Percentiles rank a stretch among this genome's conserved stretches.
phyloP scores from a whole-genome alignment of 2,113 vertebrate species.

The Rhabdornis inornatus region DNA sequence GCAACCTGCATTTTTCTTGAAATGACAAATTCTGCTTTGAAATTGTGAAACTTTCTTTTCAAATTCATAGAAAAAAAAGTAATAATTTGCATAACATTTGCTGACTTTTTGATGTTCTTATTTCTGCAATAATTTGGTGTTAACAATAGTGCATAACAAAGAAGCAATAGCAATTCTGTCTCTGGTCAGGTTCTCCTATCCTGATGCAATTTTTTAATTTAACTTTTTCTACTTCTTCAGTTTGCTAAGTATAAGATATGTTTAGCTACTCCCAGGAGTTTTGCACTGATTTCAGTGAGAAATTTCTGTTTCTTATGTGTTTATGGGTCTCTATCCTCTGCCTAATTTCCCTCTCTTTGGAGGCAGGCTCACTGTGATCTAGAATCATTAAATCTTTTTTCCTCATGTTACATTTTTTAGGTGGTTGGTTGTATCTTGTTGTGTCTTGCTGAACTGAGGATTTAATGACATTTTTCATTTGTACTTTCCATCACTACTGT shows the following conservation, averaged over 20 bases:
- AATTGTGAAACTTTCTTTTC: neutral
- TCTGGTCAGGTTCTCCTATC: neutral
- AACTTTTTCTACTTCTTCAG: neutral
- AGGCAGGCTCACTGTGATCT: neutral
- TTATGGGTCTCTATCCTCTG: neutral
- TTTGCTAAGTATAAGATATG: rapidly evolving
- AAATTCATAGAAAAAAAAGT: neutral
- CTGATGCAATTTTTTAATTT: neutral
- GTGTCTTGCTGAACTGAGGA: neutral
- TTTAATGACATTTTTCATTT: neutral
- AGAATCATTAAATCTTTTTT: neutral
- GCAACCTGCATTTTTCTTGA: neutral
- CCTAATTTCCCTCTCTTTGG: neutral
- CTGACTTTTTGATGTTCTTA: neutral
- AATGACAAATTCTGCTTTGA: neutral
- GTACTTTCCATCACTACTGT: neutral
- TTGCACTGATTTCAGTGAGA: neutral
- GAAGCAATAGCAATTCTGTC: neutral
- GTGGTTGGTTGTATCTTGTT: neutral
- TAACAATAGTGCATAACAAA: neutral
- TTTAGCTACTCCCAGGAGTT: neutral
- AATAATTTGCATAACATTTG: neutral
- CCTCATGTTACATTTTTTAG: neutral
- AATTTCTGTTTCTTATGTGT: neutral
- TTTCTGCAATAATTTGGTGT: neutral